These are phyloP conservation scores for Drosophila takahashii DNA, from an alignment of 1,140 invertebrate genomes.

Conservation along the genomic window DNA sequence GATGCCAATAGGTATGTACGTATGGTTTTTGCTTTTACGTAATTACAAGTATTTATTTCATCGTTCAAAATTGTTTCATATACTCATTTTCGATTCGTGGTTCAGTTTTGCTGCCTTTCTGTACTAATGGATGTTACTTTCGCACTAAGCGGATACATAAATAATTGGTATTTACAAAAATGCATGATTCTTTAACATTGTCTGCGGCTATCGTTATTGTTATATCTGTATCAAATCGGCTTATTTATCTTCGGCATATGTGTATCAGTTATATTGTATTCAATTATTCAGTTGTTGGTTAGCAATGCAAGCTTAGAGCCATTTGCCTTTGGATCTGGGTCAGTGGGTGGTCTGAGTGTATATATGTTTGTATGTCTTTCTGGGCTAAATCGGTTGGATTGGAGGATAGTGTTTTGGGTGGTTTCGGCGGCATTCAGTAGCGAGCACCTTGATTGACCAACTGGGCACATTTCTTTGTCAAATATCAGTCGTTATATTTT, in stretches of 20 bases:
- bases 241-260: conserved; percentile 25
- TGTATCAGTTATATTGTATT: conserved; percentile 30
- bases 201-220: conserved; percentile 26
- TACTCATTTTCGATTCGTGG: conserved; percentile 34
- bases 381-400: conserved; percentile 25
- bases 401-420: conserved; percentile 21
- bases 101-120: conserved; percentile 49
- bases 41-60: conserved; percentile 79
- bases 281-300: conserved; percentile 36
- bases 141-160: conserved; percentile 28
- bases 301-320: conserved; percentile 39
- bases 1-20: conserved; percentile 56
- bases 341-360: conserved; percentile 36
- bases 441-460: conserved; percentile 39
- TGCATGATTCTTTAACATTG: conserved; percentile 52
- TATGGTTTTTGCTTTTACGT: conserved; percentile 47
- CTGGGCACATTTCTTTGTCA: conserved; percentile 40
- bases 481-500: conserved; percentile 70
- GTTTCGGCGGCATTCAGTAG: conserved; percentile 10
- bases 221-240: conserved; percentile 59
- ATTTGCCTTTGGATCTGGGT: conserved; percentile 42
- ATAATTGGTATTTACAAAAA: conserved; percentile 68
- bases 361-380: conserved; percentile 8
- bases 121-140: conserved; percentile 60
- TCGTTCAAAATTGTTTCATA: conserved; percentile 53